Evolutionary conservation across 2,888 invertebrate genomes (phyloP).

Genomic region (Acanthosepion esculentum): DNA sequence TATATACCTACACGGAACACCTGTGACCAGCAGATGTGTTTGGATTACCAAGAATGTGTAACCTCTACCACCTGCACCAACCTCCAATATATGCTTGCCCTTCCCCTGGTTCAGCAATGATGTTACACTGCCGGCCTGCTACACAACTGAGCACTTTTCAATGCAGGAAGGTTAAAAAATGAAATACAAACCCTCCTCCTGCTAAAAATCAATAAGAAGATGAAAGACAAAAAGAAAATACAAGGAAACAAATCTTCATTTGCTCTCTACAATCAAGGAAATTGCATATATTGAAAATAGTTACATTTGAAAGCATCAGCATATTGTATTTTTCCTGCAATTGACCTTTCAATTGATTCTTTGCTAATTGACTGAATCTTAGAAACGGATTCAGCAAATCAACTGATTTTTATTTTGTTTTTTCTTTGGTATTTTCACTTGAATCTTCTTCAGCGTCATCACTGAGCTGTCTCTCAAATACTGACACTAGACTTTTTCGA

Average conservation of each 20-base stretch:
- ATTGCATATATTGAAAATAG: no score
- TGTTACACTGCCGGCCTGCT: neutral
- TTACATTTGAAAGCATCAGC: no score
- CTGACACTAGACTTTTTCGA: neutral
- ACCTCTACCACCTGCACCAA: neutral
- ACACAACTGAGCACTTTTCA: neutral
- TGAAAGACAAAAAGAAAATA: neutral
- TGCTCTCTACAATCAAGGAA: no score
- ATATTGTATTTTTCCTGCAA: no score
- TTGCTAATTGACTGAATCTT: no score
- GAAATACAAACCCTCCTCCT: neutral
- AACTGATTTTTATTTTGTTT: no score
- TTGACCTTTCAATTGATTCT: no score
- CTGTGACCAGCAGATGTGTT: slow-evolving; percentile 48
- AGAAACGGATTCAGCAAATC: no score
- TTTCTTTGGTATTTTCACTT: neutral
- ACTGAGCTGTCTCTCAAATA: neutral
- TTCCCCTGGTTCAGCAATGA: neutral
- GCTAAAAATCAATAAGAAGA: neutral
- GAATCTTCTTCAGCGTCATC: neutral
- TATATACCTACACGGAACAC: slow-evolving; percentile 48
- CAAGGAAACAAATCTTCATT: neutral
- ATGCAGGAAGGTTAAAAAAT: neutral
- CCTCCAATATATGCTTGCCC: neutral
- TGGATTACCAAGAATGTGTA: slow-evolving; percentile 47